phyloP scores from a whole-genome alignment of 2,888 invertebrate species.

The Diloba caeruleocephala region DNA sequence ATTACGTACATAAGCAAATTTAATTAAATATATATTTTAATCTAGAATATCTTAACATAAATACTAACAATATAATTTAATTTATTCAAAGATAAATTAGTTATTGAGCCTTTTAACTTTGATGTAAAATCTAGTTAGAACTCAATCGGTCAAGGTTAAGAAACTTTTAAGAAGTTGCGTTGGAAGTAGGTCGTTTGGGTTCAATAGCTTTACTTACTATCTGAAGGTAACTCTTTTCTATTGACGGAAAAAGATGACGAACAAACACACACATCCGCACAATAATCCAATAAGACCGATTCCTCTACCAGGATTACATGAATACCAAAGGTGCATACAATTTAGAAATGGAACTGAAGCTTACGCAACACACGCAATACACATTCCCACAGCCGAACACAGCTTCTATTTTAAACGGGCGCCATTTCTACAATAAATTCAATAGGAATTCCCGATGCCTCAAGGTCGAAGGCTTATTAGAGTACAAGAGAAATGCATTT shows the following conservation, averaged over 20 bases:
- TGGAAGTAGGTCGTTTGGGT: neutral
- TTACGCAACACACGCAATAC: slow-evolving; percentile 46
- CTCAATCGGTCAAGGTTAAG: neutral
- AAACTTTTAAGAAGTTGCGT: neutral
- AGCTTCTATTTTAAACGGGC: slow-evolving; percentile 54
- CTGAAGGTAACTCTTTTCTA: neutral
- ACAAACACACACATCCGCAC: neutral
- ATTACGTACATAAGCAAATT: no score
- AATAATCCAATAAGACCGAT: slow-evolving; percentile 13
- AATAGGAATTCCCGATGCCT: slow-evolving; percentile 49
- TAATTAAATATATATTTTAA: no score
- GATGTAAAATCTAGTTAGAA: neutral
- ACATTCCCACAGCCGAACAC: slow-evolving; percentile 52
- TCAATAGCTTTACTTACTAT: neutral
- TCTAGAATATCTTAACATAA: no score
- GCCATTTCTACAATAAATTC: slow-evolving; percentile 53
- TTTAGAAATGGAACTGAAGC: slow-evolving; percentile 30
- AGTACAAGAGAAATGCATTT: slow-evolving; percentile 86
- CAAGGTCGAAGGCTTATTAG: slow-evolving; percentile 71
- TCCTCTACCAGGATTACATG: slow-evolving; percentile 13
- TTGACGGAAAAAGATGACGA: no score
- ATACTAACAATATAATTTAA: no score
- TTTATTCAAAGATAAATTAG: neutral
- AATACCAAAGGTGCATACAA: slow-evolving; percentile 9
- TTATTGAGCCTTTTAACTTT: neutral